Evolutionary conservation across 2,113 vertebrate genomes (phyloP).

Genomic region (Ariopsis seemanni): DNA sequence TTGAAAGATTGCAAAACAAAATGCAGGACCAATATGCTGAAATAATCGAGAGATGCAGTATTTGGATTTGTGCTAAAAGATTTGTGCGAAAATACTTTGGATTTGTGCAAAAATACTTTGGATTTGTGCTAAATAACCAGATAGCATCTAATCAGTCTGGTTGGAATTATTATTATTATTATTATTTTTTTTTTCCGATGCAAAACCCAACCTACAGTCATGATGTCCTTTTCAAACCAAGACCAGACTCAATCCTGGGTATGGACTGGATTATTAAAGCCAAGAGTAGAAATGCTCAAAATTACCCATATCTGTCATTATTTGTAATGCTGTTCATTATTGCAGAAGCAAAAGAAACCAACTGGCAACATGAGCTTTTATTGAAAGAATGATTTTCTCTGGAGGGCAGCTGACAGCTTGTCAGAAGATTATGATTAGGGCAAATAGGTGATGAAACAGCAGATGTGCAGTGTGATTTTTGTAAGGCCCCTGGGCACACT

Average conservation of each 20-base stretch:
- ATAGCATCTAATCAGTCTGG: not conserved
- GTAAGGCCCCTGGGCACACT: not conserved
- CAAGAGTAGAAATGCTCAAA: not conserved
- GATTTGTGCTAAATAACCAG: too few relatives aligned
- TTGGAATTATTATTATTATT: not conserved
- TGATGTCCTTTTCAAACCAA: not conserved
- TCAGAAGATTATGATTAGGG: not conserved
- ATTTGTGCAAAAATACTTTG: too few relatives aligned
- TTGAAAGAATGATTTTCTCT: not conserved
- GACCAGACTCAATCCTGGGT: not conserved
- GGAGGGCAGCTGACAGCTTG: slow-evolving; percentile 4
- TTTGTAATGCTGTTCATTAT: not conserved
- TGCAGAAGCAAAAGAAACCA: not conserved
- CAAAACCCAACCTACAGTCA: not conserved
- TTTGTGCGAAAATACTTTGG: too few relatives aligned
- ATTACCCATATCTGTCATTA: not conserved
- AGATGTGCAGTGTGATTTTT: not conserved
- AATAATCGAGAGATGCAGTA: not conserved
- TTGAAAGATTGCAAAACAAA: not conserved
- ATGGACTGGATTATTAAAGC: not conserved
- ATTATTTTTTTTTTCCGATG: not conserved
- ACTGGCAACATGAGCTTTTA: not conserved
- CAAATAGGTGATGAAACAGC: not conserved
- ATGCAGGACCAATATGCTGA: not conserved
- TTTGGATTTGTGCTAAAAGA: not conserved